Conservation (phyloP, 2,888 invertebrate genomes). For the Lycaena phlaeas region DNA sequence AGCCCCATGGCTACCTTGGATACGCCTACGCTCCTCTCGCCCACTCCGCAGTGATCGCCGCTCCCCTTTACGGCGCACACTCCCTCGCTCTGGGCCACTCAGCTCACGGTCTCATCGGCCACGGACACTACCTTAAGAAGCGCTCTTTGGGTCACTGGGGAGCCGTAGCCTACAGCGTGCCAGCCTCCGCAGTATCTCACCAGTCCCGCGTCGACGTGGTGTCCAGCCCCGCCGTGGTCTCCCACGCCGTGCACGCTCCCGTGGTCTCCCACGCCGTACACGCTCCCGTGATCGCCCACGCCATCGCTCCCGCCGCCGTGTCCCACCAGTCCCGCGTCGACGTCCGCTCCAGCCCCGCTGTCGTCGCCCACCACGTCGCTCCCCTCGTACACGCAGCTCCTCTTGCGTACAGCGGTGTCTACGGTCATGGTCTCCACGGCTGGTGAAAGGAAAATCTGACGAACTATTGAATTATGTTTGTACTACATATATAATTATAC, state of each 20-base stretch:
- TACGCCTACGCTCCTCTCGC: conserved; percentile 25
- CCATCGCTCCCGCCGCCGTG: conserved; percentile 29
- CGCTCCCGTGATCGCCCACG: conserved; percentile 27
- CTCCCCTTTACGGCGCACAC: conserved; percentile 12
- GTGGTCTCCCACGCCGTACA: conserved; percentile 13
- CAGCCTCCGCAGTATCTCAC: conserved; percentile 41
- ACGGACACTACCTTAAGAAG: conserved; percentile 39
- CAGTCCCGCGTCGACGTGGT: conserved; percentile 37
- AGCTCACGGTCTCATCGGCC: conserved; percentile 28
- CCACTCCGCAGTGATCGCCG: conserved; percentile 22
- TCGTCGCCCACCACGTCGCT: conserved; percentile 31
- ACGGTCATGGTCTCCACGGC: conserved; percentile 23
- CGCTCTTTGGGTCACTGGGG: conserved; percentile 25
- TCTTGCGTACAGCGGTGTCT: conserved; percentile 28
- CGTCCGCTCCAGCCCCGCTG: conserved; percentile 12
- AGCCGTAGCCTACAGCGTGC: conserved; percentile 13
- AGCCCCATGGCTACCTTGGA: conserved; percentile 32
- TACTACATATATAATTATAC: no score
- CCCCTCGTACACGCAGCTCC: conserved; percentile 12
- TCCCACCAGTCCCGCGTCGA: conserved; percentile 23
- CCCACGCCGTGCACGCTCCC: conserved; percentile 18
- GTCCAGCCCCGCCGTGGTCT: conserved; percentile 22
- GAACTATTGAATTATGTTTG: no score
- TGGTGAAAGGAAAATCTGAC: conserved; percentile 3
- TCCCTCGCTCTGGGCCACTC: conserved; percentile 15